A percentile compares a stretch with the other conserved stretches of the same genome.
These are phyloP conservation scores for Odocoileus hemionus DNA, from an alignment of 2,113 vertebrate genomes.

Conservation along the genomic window DNA sequence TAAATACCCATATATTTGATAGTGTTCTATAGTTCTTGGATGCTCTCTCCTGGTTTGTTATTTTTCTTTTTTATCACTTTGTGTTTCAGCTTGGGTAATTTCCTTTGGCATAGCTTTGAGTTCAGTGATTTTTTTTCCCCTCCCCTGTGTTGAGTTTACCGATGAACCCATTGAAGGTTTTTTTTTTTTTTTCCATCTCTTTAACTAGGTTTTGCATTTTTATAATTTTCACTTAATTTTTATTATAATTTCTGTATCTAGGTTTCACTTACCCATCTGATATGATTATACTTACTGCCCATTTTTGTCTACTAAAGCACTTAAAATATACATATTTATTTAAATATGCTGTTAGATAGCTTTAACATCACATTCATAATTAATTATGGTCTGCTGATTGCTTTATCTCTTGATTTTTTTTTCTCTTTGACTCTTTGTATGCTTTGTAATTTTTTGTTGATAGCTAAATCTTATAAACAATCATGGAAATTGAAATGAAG, in stretches of 20 bases:
- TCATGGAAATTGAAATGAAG: neutral
- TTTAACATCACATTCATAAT: neutral
- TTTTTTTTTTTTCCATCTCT: neutral
- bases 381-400: neutral
- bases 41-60: neutral
- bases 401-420: neutral
- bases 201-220: neutral
- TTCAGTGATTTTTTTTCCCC: neutral
- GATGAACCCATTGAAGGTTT: neutral
- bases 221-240: neutral
- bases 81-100: neutral
- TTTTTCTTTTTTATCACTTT: neutral
- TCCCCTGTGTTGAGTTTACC: neutral
- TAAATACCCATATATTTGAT: neutral
- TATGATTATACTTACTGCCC: neutral
- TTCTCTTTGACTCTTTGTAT: neutral
- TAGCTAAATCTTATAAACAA: neutral
- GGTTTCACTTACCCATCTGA: neutral
- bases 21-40: neutral
- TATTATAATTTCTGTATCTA: neutral
- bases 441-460: neutral
- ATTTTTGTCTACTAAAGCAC: neutral
- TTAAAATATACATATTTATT: neutral
- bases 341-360: neutral
- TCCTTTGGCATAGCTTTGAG: neutral